phyloP scores from a whole-genome alignment of 2,797 vertebrate species.

The Pterois miles region DNA sequence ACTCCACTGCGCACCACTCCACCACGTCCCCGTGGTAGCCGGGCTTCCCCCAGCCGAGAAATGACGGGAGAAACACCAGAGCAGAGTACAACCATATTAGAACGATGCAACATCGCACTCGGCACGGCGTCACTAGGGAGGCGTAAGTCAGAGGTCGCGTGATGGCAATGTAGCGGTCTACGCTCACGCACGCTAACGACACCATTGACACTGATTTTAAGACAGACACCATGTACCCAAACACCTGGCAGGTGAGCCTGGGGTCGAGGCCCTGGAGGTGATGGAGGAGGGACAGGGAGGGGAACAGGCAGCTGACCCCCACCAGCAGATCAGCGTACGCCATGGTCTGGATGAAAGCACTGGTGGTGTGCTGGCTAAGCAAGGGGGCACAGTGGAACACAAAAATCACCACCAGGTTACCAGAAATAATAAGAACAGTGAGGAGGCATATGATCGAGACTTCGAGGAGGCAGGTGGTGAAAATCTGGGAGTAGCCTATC shows the following conservation, averaged over 20 bases:
- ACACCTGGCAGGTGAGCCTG: conserved; percentile 92
- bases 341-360: conserved; percentile 99
- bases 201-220: conserved; percentile 98
- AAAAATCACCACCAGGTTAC: conserved; percentile 96
- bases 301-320: conserved; percentile 96
- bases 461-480: conserved; percentile 94
- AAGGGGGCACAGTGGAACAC: conserved; percentile 99
- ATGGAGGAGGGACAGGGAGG: conserved; percentile 93
- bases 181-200: conserved; percentile 95
- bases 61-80: conserved; percentile 93
- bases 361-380: conserved; percentile 96
- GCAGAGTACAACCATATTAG: conserved; percentile 96
- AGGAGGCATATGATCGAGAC: conserved; percentile 93
- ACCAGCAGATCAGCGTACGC: conserved; percentile 97
- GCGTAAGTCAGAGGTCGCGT: conserved; percentile 94
- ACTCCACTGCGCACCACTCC: conserved; percentile 91
- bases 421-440: conserved; percentile 94
- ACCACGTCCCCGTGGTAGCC: conserved; percentile 98
- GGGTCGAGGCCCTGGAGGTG: conserved; percentile 89
- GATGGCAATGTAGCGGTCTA: conserved; percentile 97
- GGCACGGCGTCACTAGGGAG: conserved; percentile 92
- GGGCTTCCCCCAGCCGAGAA: conserved; percentile 98
- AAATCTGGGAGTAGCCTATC: conserved; percentile 89
- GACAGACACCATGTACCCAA: conserved; percentile 96
- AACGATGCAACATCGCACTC: conserved; percentile 92